Conservation (phyloP, 2,113 vertebrate genomes). For the Charadrius vociferus region DNA sequence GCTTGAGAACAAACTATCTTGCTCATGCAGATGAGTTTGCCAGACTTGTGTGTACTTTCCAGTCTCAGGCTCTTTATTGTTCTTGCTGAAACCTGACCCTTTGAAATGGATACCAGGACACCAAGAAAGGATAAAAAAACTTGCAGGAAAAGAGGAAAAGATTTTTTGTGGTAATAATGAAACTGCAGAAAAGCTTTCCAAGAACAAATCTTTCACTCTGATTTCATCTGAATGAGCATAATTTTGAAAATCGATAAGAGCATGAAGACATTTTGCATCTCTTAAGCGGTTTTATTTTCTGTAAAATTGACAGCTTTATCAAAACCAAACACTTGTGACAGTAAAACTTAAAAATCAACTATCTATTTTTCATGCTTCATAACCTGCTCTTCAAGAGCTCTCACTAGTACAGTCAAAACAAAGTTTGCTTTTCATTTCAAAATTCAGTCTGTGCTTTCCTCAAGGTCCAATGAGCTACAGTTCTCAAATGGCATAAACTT, state of each 20-base stretch:
- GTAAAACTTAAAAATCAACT: background rate
- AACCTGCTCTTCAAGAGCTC: background rate
- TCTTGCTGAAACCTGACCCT: slow-evolving; percentile 90
- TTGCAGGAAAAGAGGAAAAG: background rate
- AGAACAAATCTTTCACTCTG: slow-evolving; percentile 10
- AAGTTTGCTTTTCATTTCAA: slow-evolving; percentile 3
- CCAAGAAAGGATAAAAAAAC: slow-evolving; percentile 58
- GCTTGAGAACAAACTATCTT: slow-evolving; percentile 78
- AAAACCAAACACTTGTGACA: background rate
- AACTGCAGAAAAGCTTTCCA: slow-evolving; percentile 31
- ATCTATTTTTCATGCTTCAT: background rate
- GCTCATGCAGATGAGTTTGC: slow-evolving; percentile 86
- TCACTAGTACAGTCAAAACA: slow-evolving; percentile 28
- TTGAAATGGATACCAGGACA: slow-evolving; percentile 85
- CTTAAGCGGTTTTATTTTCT: background rate
- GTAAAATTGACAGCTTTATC: background rate
- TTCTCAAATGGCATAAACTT: background rate
- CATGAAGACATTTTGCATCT: background rate
- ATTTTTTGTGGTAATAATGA: slow-evolving; percentile 5
- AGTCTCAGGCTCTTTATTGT: slow-evolving; percentile 87
- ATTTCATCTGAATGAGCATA: background rate
- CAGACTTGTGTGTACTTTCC: slow-evolving; percentile 87
- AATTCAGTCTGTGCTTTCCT: background rate
- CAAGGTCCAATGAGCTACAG: background rate
- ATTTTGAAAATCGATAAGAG: background rate